phyloP scores from a whole-genome alignment of 2,888 invertebrate species.

The Emmelina monodactyla region DNA sequence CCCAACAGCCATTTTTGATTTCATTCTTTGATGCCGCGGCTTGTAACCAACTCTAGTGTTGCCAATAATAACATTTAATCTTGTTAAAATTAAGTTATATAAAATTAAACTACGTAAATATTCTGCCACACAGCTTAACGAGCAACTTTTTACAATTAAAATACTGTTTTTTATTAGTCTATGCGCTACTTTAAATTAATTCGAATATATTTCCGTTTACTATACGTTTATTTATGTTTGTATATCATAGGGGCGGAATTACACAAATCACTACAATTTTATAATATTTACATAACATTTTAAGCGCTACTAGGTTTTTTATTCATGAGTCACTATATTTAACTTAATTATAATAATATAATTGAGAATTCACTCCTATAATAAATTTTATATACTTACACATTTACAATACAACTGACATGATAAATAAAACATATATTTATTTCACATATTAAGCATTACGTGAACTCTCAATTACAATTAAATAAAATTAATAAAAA shows the following conservation, averaged over 20 bases:
- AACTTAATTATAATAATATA: background rate
- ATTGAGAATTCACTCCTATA: background rate
- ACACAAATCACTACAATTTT: conserved; percentile 46
- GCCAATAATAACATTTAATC: too few relatives aligned
- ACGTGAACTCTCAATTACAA: background rate
- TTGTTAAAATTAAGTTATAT: too few relatives aligned
- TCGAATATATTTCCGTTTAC: conserved; percentile 18
- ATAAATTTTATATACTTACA: background rate
- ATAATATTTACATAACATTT: conserved; percentile 54
- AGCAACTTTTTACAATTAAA: too few relatives aligned
- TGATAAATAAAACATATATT: background rate
- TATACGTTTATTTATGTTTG: conserved; percentile 14
- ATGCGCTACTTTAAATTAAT: too few relatives aligned
- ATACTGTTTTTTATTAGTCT: too few relatives aligned
- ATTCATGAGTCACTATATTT: background rate
- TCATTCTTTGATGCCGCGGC: too few relatives aligned
- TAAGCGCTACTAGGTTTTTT: conserved; percentile 34
- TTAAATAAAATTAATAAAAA: conserved; percentile 6
- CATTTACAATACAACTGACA: background rate
- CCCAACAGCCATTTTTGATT: too few relatives aligned
- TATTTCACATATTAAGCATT: background rate
- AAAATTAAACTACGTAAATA: too few relatives aligned
- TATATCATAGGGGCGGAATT: conserved; percentile 38
- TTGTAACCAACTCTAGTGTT: too few relatives aligned
- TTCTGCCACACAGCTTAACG: too few relatives aligned